phyloP scores from a whole-genome alignment of 1,140 invertebrate species.

The Charaxes varanes region DNA sequence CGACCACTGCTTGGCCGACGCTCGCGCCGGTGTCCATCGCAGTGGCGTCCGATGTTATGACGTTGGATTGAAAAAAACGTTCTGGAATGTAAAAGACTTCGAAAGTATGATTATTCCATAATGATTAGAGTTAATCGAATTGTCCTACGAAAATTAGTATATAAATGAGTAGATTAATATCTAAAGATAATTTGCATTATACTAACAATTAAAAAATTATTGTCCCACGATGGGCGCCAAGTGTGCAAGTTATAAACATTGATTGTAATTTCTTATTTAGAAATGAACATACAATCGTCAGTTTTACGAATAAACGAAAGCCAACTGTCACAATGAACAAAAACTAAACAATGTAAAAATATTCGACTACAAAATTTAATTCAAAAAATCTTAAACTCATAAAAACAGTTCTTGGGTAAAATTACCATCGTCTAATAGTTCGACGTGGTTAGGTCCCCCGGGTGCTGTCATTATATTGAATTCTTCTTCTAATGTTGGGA shows the following conservation, averaged over 20 bases:
- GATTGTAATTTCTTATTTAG: too few relatives aligned
- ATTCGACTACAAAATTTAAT: not conserved
- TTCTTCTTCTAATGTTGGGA: conserved; percentile 93
- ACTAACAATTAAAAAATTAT: too few relatives aligned
- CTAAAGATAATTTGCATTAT: too few relatives aligned
- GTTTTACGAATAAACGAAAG: too few relatives aligned
- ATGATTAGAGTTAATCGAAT: not conserved
- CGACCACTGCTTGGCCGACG: conserved; percentile 38
- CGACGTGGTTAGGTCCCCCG: conserved; percentile 79
- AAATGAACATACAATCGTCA: too few relatives aligned
- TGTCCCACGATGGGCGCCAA: too few relatives aligned
- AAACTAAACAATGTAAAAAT: too few relatives aligned
- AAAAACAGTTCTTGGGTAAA: not conserved
- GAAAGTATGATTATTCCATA: conserved; percentile 22
- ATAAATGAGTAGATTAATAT: too few relatives aligned
- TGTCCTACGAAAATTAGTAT: conserved; percentile 1
- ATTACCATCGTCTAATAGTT: conserved; percentile 83
- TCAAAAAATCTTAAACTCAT: not conserved
- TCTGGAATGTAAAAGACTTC: conserved; percentile 46
- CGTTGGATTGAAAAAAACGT: conserved; percentile 71
- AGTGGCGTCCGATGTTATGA: conserved; percentile 64
- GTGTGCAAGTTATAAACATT: too few relatives aligned
- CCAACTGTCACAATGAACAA: too few relatives aligned
- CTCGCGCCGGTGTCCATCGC: conserved; percentile 60
- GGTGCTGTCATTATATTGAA: conserved; percentile 92